Base-by-base conservation (phyloP, 2,888 invertebrate genomes). In the Dasypogon diadema region DNA sequence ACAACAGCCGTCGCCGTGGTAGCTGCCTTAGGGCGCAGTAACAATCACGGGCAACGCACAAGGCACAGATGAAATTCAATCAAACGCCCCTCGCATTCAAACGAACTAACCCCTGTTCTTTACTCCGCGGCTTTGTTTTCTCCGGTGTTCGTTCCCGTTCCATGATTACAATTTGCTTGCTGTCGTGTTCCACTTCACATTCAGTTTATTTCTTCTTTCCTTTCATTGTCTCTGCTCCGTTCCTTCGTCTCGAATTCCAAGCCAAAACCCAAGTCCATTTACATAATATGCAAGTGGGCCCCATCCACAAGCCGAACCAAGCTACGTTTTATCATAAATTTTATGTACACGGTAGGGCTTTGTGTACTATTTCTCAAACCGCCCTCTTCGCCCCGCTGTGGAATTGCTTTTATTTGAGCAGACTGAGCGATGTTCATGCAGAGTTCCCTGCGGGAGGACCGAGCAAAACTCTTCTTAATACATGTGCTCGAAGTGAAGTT, bases 221-320 rank as follows among this genome's bases (percentile, higher is more conserved):
- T 22, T 5, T 10, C 37, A 26, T 34, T 34, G n/a, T 65, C 24
- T 8, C n/a, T 65, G 18, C 6, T 51, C 4, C 14, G n/a, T 42
- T 42, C 21, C 34, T 42, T 65, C 34, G 30, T 16, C 14, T 16
- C 18, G 14, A 34, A 60, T 60, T 60, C 60, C 18, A 37, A 37
- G 24, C 65, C 24, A 21, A n/a, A 42, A 22, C 42, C 14, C 55
- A n/a, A 24, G 56, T 21, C 24, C 24, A 65, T 65, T 65, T 65
- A 65, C 65, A 65, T 65, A 65, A 65, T 65, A 37, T 65, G 65
- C 65, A 60, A 60, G 60, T 60, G 60, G 42, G 60, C 60, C 37
- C 37, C 37, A 37, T 60, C 60, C 21, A 37, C n/a, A 16, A 56
- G 56, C 56, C 8, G 48, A 10, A n/a, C 21, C 42, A 14, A 3